Conservation (phyloP, 2,888 invertebrate species). For the Torymus auratus region DNA sequence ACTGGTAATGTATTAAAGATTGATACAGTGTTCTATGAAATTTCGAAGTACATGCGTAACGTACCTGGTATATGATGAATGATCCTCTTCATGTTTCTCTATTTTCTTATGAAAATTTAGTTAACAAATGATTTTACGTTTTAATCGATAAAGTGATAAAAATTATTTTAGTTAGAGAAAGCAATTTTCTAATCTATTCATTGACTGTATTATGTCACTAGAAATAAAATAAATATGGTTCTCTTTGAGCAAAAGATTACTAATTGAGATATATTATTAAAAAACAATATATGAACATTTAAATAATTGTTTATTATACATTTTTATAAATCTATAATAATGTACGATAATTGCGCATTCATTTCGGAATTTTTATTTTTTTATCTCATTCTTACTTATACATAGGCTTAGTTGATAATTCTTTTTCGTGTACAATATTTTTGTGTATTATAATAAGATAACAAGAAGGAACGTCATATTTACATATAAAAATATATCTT, state of each 20-base stretch:
- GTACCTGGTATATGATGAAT: too few species aligned
- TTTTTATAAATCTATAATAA: slow-evolving; percentile 41
- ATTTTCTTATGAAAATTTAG: too few species aligned
- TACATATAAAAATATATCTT: slow-evolving; percentile 75
- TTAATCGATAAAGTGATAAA: too few species aligned
- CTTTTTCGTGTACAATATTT: slow-evolving; percentile 46
- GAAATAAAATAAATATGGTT: too few species aligned
- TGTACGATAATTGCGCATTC: slow-evolving; percentile 30
- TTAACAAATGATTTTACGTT: too few species aligned
- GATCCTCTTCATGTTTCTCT: too few species aligned
- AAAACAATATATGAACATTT: slow-evolving; percentile 24
- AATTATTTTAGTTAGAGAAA: too few species aligned
- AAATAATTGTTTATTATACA: slow-evolving; percentile 43
- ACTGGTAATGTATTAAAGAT: too few species aligned
- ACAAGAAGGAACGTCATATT: slow-evolving; percentile 73
- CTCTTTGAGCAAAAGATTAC: neutral
- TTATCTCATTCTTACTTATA: slow-evolving; percentile 28
- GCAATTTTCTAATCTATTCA: too few species aligned
- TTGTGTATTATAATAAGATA: slow-evolving; percentile 65
- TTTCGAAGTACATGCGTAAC: too few species aligned
- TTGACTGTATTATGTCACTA: too few species aligned
- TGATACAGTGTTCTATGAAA: too few species aligned
- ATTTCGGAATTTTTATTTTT: neutral
- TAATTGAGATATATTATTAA: neutral
- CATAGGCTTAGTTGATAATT: slow-evolving; percentile 30